Evolutionary conservation across 2,888 invertebrate species (phyloP), one percentile per base, ranked within the genome.

Genomic region (Drosophila seclusa): DNA sequence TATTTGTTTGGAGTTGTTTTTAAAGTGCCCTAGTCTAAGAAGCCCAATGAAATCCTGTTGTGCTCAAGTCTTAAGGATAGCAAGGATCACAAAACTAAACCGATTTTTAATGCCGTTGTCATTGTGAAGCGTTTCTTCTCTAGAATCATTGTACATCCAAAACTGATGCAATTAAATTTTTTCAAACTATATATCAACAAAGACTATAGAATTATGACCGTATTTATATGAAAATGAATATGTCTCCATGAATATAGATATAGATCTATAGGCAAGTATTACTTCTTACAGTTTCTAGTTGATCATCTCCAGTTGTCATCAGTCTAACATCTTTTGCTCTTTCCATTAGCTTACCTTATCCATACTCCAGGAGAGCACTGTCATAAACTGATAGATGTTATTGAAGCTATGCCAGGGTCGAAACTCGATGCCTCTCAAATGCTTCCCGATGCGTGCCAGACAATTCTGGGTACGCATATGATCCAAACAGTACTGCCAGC

Each of bases 381-480:
- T 95, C 95, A 97, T 96, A 89, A 97, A 97, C 91, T 97, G 97
- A 91, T 96, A 97, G 49, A 97, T 94, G 91, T 97, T 97, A 92
- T 96, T 96, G 84, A 97, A 96, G 91, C 97, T 97, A 68, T 95
- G 93, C 94, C 96, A 96, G 0, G 97, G 97, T 38, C 95, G 94
- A 78, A 97, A 95, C 21, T 96, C 94, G 36, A 97, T 93, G 13
- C 94, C 94, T 68, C 95, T 94, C 83, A 97, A 94, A 85, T 95
- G 94, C 57, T 93, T 93, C 0, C 97, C 97, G 31, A 97, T 94
- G 75, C 94, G 94, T 50, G 95, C 94, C 45, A 97, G 93, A 81
- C 96, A 97, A 72, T 95, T 93, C 76, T 96, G 96, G 0, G 96
- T 95, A 68, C 96, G 94, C 87, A 96, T 94, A 89, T 96, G 96